Evolutionary conservation across 2,888 invertebrate species (phyloP).

Genomic region (Tromatobia lineatoria): DNA sequence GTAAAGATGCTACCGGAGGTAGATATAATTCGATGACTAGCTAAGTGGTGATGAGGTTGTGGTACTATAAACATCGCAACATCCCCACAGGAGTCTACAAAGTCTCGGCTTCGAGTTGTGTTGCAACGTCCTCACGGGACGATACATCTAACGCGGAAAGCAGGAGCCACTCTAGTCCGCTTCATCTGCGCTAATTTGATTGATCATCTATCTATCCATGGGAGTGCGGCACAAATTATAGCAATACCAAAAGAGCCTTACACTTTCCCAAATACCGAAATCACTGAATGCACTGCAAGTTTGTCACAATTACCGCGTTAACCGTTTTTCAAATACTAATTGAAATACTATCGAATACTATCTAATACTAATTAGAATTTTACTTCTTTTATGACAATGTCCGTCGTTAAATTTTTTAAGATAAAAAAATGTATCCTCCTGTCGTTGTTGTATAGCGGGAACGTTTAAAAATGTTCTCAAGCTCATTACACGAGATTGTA

Average conservation of each 20-base stretch:
- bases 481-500: slow-evolving; percentile 6
- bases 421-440: background rate
- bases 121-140: slow-evolving; percentile 71
- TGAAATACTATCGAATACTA: too few species aligned
- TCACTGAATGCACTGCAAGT: background rate
- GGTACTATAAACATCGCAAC: slow-evolving; percentile 47
- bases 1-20: slow-evolving; percentile 8
- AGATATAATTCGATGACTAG: slow-evolving; percentile 62
- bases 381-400: too few species aligned
- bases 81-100: slow-evolving; percentile 70
- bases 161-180: slow-evolving; percentile 61
- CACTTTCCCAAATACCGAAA: background rate
- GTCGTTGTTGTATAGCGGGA: background rate
- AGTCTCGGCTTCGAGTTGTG: slow-evolving; percentile 73
- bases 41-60: slow-evolving; percentile 58
- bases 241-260: slow-evolving; percentile 44
- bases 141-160: slow-evolving; percentile 76
- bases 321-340: background rate
- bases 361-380: too few species aligned
- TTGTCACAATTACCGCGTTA: background rate
- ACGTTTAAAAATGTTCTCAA: slow-evolving; percentile 6
- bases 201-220: slow-evolving; percentile 64
- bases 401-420: background rate
- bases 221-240: slow-evolving; percentile 58
- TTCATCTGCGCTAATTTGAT: slow-evolving; percentile 61